These are phyloP conservation scores for Anneissia japonica DNA, from an alignment of 35 echinoderm and acorn worm genomes.

Conservation along the genomic window DNA sequence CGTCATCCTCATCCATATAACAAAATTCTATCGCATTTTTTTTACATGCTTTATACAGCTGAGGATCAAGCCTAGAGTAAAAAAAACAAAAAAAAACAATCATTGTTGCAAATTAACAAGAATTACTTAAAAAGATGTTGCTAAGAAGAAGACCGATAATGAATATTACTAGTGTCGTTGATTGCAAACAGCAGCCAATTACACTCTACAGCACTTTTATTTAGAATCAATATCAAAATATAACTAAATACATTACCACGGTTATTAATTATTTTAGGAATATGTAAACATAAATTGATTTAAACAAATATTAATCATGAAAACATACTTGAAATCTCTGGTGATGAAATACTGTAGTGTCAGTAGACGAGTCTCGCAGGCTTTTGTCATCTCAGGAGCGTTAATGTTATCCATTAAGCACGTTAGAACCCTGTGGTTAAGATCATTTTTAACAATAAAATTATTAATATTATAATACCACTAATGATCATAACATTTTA, in stretches of 20 bases:
- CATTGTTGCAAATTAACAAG: neutral
- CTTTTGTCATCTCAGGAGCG: constrained; percentile 53
- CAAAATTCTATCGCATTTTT: constrained; percentile 39
- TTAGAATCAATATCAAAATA: no score
- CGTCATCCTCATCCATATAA: neutral
- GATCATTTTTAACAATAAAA: no score
- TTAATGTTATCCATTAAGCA: constrained; percentile 93
- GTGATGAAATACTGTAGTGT: constrained; percentile 91
- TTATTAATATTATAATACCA: no score
- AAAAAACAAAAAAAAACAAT: neutral
- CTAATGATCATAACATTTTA: no score
- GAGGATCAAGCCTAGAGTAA: constrained; percentile 51
- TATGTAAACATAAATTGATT: no score
- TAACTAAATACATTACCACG: no score
- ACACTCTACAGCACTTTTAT: neutral
- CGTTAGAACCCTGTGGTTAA: constrained; percentile 41
- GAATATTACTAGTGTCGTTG: neutral
- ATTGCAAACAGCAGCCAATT: neutral
- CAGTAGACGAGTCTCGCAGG: constrained; percentile 56
- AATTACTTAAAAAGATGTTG: no score
- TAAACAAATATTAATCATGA: no score
- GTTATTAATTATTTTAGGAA: no score
- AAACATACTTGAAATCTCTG: constrained; percentile 89
- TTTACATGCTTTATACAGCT: constrained; percentile 59
- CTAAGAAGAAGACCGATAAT: no score